Percentiles rank a stretch among this genome's conserved stretches.
phyloP scores from a whole-genome alignment of 1,140 invertebrate species.

The Drosophila repleta region DNA sequence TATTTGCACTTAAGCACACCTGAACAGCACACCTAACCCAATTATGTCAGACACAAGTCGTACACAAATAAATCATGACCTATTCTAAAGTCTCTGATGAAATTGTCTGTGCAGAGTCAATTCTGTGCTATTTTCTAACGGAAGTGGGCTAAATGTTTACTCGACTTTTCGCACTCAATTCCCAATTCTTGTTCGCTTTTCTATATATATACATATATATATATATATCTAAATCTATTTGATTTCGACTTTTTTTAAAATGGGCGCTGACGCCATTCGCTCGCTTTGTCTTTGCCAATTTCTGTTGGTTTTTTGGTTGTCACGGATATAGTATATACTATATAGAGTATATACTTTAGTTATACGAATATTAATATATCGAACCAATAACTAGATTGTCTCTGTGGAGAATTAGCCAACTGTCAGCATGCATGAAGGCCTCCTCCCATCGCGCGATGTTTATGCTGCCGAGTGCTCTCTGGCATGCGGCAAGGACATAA shows the following conservation, averaged over 20 bases:
- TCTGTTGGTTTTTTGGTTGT: constrained; percentile 56
- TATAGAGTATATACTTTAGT: constrained; percentile 51
- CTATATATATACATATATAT: neutral
- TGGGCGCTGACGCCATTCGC: constrained; percentile 75
- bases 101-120: constrained; percentile 16
- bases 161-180: constrained; percentile 39
- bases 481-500: constrained; percentile 21
- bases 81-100: constrained; percentile 53
- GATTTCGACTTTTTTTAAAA: constrained; percentile 64
- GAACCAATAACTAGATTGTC: constrained; percentile 32
- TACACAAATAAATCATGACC: constrained; percentile 76
- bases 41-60: constrained; percentile 58
- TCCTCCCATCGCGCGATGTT: constrained; percentile 7
- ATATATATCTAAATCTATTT: neutral
- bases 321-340: constrained; percentile 55
- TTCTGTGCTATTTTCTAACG: constrained; percentile 60
- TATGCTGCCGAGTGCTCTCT: constrained; percentile 15
- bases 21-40: constrained; percentile 58
- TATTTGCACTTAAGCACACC: constrained; percentile 49
- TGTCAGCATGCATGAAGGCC: constrained; percentile 68
- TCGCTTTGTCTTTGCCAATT: constrained; percentile 34
- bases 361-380: constrained; percentile 44
- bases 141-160: constrained; percentile 73
- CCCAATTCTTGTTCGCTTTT: constrained; percentile 9
- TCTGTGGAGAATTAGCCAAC: constrained; percentile 50